phyloP scores from a whole-genome alignment of 2,888 invertebrate species.

The Ceramica pisi region DNA sequence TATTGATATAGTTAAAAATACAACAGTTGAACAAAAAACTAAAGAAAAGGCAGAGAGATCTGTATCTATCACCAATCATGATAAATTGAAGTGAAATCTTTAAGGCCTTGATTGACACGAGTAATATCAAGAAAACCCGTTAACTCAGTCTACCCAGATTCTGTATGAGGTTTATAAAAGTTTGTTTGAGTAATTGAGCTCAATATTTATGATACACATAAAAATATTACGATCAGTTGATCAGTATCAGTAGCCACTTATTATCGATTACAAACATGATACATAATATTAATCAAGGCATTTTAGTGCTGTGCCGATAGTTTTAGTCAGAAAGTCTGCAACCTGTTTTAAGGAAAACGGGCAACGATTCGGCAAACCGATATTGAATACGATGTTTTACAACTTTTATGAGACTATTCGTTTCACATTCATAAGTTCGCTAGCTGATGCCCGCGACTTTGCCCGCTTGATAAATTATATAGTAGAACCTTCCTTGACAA shows the following conservation, averaged over 20 bases:
- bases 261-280: conserved; percentile 62
- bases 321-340: neutral
- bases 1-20: neutral
- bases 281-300: conserved; percentile 56
- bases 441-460: no score
- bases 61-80: neutral
- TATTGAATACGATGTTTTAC: neutral
- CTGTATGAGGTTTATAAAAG: conserved; percentile 39
- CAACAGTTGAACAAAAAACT: neutral
- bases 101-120: conserved; percentile 19
- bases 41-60: neutral
- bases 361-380: neutral
- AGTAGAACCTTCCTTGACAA: no score
- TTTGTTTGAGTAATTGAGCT: conserved; percentile 65
- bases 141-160: conserved; percentile 17
- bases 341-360: conserved; percentile 30
- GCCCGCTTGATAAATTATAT: no score
- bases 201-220: conserved; percentile 64
- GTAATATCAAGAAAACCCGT: conserved; percentile 24
- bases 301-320: conserved; percentile 59
- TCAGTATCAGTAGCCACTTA: conserved; percentile 68
- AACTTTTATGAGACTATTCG: neutral
- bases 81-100: conserved; percentile 22
- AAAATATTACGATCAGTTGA: conserved; percentile 66
- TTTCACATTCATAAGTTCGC: neutral